These are phyloP conservation scores for Plagodis pulveraria DNA, from an alignment of 2,888 invertebrate genomes.

Conservation along the genomic window DNA sequence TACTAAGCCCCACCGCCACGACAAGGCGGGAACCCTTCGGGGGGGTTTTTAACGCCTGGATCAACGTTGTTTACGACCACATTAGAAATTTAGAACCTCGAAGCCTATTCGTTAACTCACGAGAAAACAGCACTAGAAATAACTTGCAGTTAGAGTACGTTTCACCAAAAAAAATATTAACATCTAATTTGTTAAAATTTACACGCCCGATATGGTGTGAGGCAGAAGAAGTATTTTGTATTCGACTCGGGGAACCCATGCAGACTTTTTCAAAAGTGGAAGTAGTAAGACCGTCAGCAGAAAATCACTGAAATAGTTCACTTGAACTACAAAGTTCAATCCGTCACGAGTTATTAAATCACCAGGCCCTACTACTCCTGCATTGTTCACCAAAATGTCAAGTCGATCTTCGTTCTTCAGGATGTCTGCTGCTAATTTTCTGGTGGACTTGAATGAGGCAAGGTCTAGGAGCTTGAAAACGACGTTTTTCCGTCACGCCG, in stretches of 20 bases:
- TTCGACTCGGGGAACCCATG: slow-evolving; percentile 86
- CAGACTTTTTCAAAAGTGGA: slow-evolving; percentile 87
- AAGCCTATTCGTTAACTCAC: slow-evolving; percentile 87
- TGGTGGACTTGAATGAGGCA: slow-evolving; percentile 88
- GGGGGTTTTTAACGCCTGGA: too few relatives aligned
- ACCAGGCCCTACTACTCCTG: slow-evolving; percentile 87
- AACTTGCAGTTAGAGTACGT: slow-evolving; percentile 87
- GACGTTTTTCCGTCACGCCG: slow-evolving; percentile 70
- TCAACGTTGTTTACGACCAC: slow-evolving; percentile 93
- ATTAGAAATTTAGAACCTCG: slow-evolving; percentile 82
- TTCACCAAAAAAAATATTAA: neutral
- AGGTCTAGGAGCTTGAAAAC: slow-evolving; percentile 89
- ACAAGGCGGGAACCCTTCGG: too few relatives aligned
- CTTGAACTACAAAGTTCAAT: slow-evolving; percentile 93
- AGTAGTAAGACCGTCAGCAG: slow-evolving; percentile 94
- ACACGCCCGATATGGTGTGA: slow-evolving; percentile 87
- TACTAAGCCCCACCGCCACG: too few relatives aligned
- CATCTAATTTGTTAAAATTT: slow-evolving; percentile 87
- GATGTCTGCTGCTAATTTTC: slow-evolving; percentile 91
- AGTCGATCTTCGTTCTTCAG: slow-evolving; percentile 87
- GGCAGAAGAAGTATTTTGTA: slow-evolving; percentile 90
- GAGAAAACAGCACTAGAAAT: slow-evolving; percentile 88
- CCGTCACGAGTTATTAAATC: slow-evolving; percentile 87
- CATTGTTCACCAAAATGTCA: slow-evolving; percentile 94
- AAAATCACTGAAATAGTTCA: slow-evolving; percentile 96